phyloP scores from a whole-genome alignment of 1,140 invertebrate genomes.

The Ruditapes philippinarum region DNA sequence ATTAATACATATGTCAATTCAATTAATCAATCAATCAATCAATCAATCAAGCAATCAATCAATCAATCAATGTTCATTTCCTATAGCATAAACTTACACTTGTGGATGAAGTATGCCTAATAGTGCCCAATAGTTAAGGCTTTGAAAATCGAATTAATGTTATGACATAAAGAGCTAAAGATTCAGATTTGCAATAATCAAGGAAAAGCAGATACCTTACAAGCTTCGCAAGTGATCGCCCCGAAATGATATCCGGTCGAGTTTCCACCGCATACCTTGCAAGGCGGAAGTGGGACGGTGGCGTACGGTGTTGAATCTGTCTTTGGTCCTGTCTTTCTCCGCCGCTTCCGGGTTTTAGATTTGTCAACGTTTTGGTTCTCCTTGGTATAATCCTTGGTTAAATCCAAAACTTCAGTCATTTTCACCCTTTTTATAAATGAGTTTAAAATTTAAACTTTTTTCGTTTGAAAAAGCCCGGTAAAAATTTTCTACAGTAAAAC shows the following conservation, averaged over 20 bases:
- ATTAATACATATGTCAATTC: background rate
- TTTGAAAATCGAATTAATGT: background rate
- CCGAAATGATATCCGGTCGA: slow-evolving; percentile 87
- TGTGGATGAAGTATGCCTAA: background rate
- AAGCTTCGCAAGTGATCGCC: slow-evolving; percentile 87
- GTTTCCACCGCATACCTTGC: slow-evolving; percentile 86
- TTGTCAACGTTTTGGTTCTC: background rate
- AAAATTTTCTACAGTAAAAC: too few relatives aligned
- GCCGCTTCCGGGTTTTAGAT: too few relatives aligned
- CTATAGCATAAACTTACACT: too few relatives aligned
- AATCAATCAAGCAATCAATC: too few relatives aligned
- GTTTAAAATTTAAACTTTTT: too few relatives aligned
- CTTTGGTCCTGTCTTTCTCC: background rate
- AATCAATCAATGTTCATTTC: too few relatives aligned
- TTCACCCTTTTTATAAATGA: too few relatives aligned
- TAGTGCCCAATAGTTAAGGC: background rate
- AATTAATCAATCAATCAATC: too few relatives aligned
- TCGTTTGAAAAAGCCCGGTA: too few relatives aligned
- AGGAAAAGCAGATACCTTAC: slow-evolving; percentile 80
- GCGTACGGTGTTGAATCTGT: background rate
- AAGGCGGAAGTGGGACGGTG: slow-evolving; percentile 75
- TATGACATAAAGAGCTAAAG: background rate
- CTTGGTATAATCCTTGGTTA: background rate
- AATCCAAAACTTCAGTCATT: slow-evolving; percentile 7
- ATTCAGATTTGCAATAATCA: too few relatives aligned